A percentile compares a stretch with the other conserved stretches of the same genome.
Evolutionary conservation across 2,113 vertebrate species (phyloP).

Genomic region (Heterocephalus glaber): DNA sequence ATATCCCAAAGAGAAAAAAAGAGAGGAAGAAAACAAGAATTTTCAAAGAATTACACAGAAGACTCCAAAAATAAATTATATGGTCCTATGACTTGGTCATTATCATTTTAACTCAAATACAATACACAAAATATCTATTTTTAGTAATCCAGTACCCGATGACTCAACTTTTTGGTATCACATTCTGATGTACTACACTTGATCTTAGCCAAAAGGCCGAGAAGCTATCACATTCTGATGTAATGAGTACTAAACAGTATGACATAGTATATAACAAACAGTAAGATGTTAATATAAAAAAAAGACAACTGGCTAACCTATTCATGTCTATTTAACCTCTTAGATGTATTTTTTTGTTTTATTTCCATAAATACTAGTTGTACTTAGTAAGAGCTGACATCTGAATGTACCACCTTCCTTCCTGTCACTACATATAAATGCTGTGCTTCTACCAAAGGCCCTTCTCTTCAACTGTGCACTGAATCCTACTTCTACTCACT

Average conservation of each 20-base stretch:
- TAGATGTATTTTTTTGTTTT: background rate
- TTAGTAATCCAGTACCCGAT: background rate
- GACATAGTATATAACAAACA: background rate
- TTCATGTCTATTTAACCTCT: background rate
- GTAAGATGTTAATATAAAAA: background rate
- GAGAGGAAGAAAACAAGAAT: slow-evolving; percentile 37
- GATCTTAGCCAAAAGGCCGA: no score
- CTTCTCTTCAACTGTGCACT: background rate
- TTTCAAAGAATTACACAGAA: background rate
- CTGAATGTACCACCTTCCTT: background rate
- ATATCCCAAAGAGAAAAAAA: slow-evolving; percentile 8
- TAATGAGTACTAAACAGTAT: slow-evolving; percentile 7
- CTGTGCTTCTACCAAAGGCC: background rate
- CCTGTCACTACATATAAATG: background rate
- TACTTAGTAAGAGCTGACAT: background rate
- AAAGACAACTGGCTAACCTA: background rate
- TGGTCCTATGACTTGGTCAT: background rate
- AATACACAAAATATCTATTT: background rate
- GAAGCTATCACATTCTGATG: background rate
- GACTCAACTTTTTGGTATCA: background rate
- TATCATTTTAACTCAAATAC: slow-evolving; percentile 51
- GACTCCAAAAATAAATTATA: slow-evolving; percentile 44
- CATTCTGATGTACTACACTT: no score
- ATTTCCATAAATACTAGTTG: background rate
- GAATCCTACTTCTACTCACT: background rate